Base-by-base conservation (phyloP, 2,113 vertebrate genomes). In the Cyanocitta stelleri region DNA sequence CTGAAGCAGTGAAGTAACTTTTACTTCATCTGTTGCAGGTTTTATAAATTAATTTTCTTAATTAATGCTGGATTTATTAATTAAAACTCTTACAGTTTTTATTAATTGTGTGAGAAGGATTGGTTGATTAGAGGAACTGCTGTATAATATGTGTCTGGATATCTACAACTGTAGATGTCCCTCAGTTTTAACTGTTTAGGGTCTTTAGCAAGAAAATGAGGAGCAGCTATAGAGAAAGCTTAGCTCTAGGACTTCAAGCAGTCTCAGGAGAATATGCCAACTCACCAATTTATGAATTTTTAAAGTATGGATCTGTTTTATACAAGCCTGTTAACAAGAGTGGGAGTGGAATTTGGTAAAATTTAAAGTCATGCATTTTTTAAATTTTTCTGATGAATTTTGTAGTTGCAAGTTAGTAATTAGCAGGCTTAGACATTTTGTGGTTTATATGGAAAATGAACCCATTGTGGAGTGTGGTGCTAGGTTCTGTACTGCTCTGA, bases 381-480 rank as follows among this genome's bases (percentile, higher is more conserved):
- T 72, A 18, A 1, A 24, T 71, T 85, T 92, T 72, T 81, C 62
- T 59, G 52, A 35, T 74, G 0, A 83, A 52, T 90, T 91, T 76
- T 80, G 4, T 89, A 30, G 16, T 43, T 94, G 20, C 21, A 33
- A 54, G 55, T 74, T 80, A 66, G 54, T 72, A 80, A 18, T 17
- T 63, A 84, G n/a, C 46, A 90, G 33, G 19, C 37, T 54, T 52
- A 69, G 62, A 39, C 9, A 10, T 49, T 85, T 58, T 63, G 24
- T 73, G 44, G 7, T 58, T 85, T 35, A 4, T 43, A 9, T 61
- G 51, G 23, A 59, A 82, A 79, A 82, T 43, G 16, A 95, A 21
- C 32, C 59, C 0, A 0, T 73, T 91, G 23, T 90, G 59, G 26
- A 59, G 33, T 0, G 0, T 23, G 7, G 10, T 73, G 30, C 32